phyloP scores from a whole-genome alignment of 2,888 invertebrate species.

The Frankliniella intonsa region DNA sequence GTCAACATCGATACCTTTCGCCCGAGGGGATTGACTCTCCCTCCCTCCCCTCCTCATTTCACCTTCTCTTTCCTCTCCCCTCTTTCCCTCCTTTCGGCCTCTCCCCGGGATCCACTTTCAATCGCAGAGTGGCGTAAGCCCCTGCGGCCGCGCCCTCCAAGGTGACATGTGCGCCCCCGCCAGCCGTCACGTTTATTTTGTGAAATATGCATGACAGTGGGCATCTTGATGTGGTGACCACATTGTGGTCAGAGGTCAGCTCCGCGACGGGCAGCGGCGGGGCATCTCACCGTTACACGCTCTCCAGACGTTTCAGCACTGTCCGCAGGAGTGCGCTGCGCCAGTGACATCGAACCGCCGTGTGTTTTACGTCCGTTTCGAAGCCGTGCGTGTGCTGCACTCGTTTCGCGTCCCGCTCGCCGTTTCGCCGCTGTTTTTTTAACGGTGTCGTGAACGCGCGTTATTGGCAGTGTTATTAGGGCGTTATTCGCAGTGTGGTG shows the following conservation, averaged over 20 bases:
- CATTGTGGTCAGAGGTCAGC: background rate
- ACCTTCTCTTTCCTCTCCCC: background rate
- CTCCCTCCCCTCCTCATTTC: background rate
- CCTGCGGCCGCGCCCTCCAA: background rate
- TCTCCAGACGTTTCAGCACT: too few relatives aligned
- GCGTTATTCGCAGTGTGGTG: too few relatives aligned
- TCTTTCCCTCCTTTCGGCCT: background rate
- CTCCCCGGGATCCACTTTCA: constrained; percentile 7
- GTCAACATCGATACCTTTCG: constrained; percentile 22
- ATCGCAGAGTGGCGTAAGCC: constrained; percentile 2
- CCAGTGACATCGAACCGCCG: too few relatives aligned
- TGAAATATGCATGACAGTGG: too few relatives aligned
- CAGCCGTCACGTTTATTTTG: background rate
- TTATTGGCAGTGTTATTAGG: too few relatives aligned
- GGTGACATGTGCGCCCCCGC: background rate
- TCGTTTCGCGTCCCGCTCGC: too few relatives aligned
- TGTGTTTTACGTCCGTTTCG: too few relatives aligned
- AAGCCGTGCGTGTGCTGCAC: too few relatives aligned
- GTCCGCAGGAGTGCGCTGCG: too few relatives aligned
- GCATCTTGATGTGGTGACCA: too few relatives aligned
- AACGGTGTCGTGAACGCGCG: too few relatives aligned
- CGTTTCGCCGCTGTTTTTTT: background rate
- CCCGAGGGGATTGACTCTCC: constrained; percentile 5
- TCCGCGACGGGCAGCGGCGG: too few relatives aligned
- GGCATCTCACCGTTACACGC: background rate